These are phyloP conservation scores for Percopsis transmontana DNA, from an alignment of 2,113 vertebrate species.

Conservation along the genomic window DNA sequence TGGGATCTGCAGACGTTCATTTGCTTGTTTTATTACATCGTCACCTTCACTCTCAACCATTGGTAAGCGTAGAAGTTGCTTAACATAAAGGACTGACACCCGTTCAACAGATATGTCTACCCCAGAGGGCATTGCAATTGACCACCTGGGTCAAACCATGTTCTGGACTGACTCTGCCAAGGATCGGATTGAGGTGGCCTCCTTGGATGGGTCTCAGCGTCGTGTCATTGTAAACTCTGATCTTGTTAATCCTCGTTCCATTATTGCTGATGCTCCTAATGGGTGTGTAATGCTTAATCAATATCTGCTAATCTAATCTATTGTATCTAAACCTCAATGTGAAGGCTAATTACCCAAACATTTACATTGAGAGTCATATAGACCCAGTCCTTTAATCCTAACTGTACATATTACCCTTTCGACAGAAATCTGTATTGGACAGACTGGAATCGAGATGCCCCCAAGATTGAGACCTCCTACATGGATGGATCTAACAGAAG, in stretches of 20 bases:
- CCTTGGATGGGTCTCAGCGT: slow-evolving; percentile 86
- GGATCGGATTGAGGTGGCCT: slow-evolving; percentile 89
- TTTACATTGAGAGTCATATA: background rate
- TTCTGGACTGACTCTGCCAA: slow-evolving; percentile 92
- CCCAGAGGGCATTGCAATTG: slow-evolving; percentile 90
- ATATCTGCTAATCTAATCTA: background rate
- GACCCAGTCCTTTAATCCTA: background rate
- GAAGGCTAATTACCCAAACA: background rate
- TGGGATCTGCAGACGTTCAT: slow-evolving; percentile 43
- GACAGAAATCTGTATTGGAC: slow-evolving; percentile 90
- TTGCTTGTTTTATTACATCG: background rate
- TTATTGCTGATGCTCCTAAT: slow-evolving; percentile 81
- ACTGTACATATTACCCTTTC: slow-evolving; percentile 8
- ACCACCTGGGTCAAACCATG: slow-evolving; percentile 87
- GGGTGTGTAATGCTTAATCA: slow-evolving; percentile 74
- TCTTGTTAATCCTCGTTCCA: slow-evolving; percentile 89
- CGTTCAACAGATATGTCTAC: slow-evolving; percentile 81
- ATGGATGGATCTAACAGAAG: slow-evolving; percentile 91
- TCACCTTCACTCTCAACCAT: background rate
- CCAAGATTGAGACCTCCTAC: slow-evolving; percentile 92
- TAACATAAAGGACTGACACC: background rate
- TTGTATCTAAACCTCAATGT: background rate
- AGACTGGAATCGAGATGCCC: slow-evolving; percentile 91
- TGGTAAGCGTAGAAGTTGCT: background rate
- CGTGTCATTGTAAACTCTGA: slow-evolving; percentile 84